phyloP scores from a whole-genome alignment of 2,797 vertebrate genomes.

The Tenualosa thibaudeaui region DNA sequence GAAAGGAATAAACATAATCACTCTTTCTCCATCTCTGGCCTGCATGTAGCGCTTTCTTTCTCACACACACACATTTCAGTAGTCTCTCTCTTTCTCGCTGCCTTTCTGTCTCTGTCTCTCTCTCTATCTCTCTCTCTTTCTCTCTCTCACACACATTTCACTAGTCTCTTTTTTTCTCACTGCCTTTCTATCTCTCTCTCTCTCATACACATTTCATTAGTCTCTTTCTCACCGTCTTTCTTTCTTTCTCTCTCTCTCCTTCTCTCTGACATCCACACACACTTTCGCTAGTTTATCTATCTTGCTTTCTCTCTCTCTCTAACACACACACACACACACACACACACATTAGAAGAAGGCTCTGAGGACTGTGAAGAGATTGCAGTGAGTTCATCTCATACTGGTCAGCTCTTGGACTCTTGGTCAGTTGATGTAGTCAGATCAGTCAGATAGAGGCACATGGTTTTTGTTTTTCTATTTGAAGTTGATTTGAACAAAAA shows the following conservation, averaged over 20 bases:
- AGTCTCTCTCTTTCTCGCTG: neutral
- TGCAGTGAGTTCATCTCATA: too few species aligned
- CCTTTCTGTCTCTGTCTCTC: neutral
- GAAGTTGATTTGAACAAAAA: too few species aligned
- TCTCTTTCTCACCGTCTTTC: neutral
- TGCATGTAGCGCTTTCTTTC: too few species aligned
- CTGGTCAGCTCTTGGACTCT: too few species aligned
- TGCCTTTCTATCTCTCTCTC: neutral
- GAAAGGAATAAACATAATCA: slow-evolving; percentile 44
- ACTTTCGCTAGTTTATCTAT: neutral
- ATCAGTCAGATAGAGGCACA: too few species aligned
- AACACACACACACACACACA: neutral
- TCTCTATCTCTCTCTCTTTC: neutral
- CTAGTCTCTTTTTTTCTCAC: neutral
- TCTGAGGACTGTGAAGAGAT: too few species aligned
- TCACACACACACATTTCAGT: neutral
- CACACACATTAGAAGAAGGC: neutral
- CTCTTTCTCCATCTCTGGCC: slow-evolving; percentile 22
- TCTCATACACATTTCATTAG: too few species aligned
- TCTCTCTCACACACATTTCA: neutral
- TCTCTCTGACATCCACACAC: neutral
- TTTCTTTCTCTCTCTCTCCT: neutral
- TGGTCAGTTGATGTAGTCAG: too few species aligned
- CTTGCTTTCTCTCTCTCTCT: neutral
- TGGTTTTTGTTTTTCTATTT: too few species aligned